Percentiles rank a stretch among this genome's conserved stretches.
These are phyloP conservation scores for Trogon surrucura DNA, from an alignment of 2,113 vertebrate genomes.

Conservation along the genomic window DNA sequence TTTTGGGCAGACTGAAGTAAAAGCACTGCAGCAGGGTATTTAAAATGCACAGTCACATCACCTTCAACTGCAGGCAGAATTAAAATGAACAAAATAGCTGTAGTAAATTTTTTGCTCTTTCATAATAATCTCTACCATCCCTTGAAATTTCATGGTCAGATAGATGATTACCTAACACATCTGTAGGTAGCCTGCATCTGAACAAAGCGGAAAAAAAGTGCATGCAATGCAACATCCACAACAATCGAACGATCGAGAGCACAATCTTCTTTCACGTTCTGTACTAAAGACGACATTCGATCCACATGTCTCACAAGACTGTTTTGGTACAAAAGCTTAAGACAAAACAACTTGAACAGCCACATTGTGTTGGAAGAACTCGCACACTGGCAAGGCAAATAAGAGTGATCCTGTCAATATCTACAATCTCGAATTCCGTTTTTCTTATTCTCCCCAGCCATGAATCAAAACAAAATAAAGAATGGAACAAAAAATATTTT, in stretches of 20 bases:
- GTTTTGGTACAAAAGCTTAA: not conserved
- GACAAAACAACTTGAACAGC: not conserved
- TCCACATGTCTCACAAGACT: not conserved
- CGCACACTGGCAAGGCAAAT: rapidly evolving
- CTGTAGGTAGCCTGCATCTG: not conserved
- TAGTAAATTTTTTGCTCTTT: not conserved
- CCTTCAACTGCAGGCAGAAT: not conserved
- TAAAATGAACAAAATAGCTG: not conserved
- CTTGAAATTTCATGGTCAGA: not conserved
- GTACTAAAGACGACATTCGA: not conserved
- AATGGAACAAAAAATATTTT: not conserved
- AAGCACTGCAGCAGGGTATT: not conserved
- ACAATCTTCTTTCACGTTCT: not conserved
- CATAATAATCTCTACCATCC: not conserved
- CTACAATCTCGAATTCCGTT: not conserved
- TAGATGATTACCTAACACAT: not conserved
- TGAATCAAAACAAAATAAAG: not conserved
- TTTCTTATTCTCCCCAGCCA: not conserved
- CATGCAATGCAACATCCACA: not conserved
- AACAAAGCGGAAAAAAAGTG: not conserved
- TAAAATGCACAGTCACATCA: conserved; percentile 24
- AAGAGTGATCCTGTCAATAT: not conserved
- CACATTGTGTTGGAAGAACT: rapidly evolving
- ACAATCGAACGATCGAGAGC: not conserved
- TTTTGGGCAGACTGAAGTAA: not conserved